Percentiles rank a stretch among this genome's conserved stretches.
phyloP scores from a whole-genome alignment of 2,797 vertebrate species.

The Aulostomus chinensis region DNA sequence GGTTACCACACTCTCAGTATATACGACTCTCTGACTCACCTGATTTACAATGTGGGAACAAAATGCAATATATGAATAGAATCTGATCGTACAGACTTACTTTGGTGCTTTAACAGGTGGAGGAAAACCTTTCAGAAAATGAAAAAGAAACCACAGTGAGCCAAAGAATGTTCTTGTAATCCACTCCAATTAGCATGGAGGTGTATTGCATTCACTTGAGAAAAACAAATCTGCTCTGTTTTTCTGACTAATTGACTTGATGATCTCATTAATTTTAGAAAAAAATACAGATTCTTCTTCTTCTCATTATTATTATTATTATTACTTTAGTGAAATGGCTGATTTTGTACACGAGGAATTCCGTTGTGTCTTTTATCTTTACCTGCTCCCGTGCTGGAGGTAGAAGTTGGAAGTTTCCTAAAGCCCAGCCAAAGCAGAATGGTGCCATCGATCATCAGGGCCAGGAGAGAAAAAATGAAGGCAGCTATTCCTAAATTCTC shows the following conservation, averaged over 20 bases:
- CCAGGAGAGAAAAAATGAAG: slow-evolving; percentile 48
- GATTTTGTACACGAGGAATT: too few species aligned
- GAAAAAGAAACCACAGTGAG: background rate
- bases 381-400: background rate
- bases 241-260: too few species aligned
- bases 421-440: slow-evolving; percentile 27
- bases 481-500: slow-evolving; percentile 46
- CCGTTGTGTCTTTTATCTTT: slow-evolving; percentile 45
- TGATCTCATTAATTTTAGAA: too few species aligned
- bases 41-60: background rate
- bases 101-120: slow-evolving; percentile 23
- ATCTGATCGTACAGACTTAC: too few species aligned
- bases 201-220: too few species aligned
- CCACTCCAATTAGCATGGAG: too few species aligned
- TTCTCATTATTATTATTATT: too few species aligned
- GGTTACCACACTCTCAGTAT: background rate
- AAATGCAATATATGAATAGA: background rate
- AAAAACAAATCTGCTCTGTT: too few species aligned
- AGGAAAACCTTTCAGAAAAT: slow-evolving; percentile 31
- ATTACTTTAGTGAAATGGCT: too few species aligned
- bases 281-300: too few species aligned
- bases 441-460: slow-evolving; percentile 20
- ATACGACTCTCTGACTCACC: background rate
- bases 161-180: background rate
- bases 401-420: background rate